Conservation (phyloP, 2,888 invertebrate genomes). For the Galeruca laticollis region DNA sequence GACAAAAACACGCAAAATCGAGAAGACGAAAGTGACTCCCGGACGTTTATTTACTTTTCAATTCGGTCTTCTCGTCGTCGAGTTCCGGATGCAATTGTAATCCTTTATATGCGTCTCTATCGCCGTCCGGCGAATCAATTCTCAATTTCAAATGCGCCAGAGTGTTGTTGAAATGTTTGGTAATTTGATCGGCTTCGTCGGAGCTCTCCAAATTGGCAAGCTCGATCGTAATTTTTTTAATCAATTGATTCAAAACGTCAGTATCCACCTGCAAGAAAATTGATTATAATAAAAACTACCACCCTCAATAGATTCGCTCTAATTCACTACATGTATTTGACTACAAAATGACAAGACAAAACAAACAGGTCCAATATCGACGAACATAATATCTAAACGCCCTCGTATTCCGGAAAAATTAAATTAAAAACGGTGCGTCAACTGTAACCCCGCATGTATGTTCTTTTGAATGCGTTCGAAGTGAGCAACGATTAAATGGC, state of each 20-base stretch:
- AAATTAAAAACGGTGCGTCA: too few species aligned
- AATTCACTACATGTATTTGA: too few species aligned
- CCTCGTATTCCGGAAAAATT: too few species aligned
- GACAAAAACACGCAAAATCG: too few species aligned
- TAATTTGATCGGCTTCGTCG: conserved; percentile 97
- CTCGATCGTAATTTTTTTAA: conserved; percentile 93
- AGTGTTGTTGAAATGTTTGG: conserved; percentile 94
- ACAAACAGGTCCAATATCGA: too few species aligned
- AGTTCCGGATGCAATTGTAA: conserved; percentile 59
- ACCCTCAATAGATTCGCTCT: too few species aligned
- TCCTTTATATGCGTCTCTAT: conserved; percentile 75
- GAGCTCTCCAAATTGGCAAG: conserved; percentile 93
- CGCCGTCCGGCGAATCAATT: conserved; percentile 74
- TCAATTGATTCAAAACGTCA: conserved; percentile 72
- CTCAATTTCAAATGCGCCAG: conserved; percentile 83
- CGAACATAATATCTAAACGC: too few species aligned
- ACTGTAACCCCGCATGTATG: too few species aligned
- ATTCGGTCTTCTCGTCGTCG: conserved; percentile 35
- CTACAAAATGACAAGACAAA: too few species aligned
- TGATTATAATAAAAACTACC: neutral
- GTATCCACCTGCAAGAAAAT: conserved; percentile 56
- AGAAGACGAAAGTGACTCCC: too few species aligned
- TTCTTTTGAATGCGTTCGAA: too few species aligned
- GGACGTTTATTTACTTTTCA: neutral
- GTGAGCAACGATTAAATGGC: too few species aligned